Conservation (phyloP, 2,113 vertebrate genomes). For the Patagioenas fasciata region DNA sequence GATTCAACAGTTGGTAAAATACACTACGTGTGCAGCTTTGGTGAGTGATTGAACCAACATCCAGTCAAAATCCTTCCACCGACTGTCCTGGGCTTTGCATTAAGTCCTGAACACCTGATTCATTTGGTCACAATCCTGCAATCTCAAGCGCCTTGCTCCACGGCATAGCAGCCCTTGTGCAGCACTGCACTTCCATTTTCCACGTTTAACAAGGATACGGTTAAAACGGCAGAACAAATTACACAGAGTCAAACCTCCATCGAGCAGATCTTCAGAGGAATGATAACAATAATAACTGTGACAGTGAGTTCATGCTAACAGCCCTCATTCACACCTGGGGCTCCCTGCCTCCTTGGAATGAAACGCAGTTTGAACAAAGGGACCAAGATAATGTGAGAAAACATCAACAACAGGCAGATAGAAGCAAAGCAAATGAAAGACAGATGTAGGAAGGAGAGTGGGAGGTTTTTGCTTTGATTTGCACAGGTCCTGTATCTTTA, state of each 20-base stretch:
- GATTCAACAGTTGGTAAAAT: background rate
- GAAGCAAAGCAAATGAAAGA: constrained; percentile 50
- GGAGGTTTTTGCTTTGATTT: constrained; percentile 33
- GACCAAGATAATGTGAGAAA: constrained; percentile 56
- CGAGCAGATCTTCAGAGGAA: constrained; percentile 11
- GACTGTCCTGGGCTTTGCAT: background rate
- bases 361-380: constrained; percentile 14
- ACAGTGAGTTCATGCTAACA: constrained; percentile 5
- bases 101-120: background rate
- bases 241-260: background rate
- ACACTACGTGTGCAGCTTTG: background rate
- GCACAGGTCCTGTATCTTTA: background rate
- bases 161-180: background rate
- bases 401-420: constrained; percentile 48
- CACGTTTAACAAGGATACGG: background rate
- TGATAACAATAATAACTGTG: background rate
- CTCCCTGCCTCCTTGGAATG: constrained; percentile 31
- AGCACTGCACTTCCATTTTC: background rate
- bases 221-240: background rate
- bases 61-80: background rate
- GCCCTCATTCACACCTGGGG: constrained; percentile 47
- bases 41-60: background rate
- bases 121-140: background rate
- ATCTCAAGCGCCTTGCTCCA: background rate
- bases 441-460: constrained; percentile 46